Evolutionary conservation across 2,888 invertebrate genomes (phyloP).

Genomic region (Melieria omissa): DNA sequence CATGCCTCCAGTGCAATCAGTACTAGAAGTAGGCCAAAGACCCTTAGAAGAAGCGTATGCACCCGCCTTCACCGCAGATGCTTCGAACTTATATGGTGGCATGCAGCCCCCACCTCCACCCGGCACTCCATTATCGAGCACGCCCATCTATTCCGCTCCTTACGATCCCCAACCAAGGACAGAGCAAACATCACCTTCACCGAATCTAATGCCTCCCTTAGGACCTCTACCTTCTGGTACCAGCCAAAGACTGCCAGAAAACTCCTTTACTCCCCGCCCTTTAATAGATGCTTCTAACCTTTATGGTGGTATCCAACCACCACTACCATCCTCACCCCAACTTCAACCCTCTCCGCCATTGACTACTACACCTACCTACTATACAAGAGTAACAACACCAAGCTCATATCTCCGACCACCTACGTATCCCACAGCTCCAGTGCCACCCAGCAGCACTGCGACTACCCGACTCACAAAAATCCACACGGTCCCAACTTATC

Average conservation of each 20-base stretch:
- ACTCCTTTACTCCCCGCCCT: conserved; percentile 14
- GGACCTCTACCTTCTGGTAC: background rate
- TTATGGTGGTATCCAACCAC: conserved; percentile 41
- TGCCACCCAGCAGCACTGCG: conserved; percentile 22
- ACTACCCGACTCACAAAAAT: conserved; percentile 43
- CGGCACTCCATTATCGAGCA: background rate
- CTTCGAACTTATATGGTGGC: conserved; percentile 46
- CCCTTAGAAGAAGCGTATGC: background rate
- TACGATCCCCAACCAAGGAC: background rate
- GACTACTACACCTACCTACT: too few relatives aligned
- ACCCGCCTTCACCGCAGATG: conserved; percentile 16
- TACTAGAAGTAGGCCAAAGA: background rate
- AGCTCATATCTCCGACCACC: conserved; percentile 25
- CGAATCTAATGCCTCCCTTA: conserved; percentile 36
- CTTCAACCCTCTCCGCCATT: conserved; percentile 7
- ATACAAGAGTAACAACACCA: conserved; percentile 6
- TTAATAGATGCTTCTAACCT: conserved; percentile 40
- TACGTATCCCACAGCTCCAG: conserved; percentile 21
- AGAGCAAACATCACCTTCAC: conserved; percentile 7
- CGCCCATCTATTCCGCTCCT: background rate
- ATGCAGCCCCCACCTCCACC: conserved; percentile 26
- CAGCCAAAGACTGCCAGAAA: background rate
- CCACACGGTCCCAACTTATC: conserved; percentile 51
- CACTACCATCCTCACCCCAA: conserved; percentile 5
- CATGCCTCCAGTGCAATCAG: conserved; percentile 29